Evolutionary conservation across 2,113 vertebrate species (phyloP).

Genomic region (Crotalus tigris): DNA sequence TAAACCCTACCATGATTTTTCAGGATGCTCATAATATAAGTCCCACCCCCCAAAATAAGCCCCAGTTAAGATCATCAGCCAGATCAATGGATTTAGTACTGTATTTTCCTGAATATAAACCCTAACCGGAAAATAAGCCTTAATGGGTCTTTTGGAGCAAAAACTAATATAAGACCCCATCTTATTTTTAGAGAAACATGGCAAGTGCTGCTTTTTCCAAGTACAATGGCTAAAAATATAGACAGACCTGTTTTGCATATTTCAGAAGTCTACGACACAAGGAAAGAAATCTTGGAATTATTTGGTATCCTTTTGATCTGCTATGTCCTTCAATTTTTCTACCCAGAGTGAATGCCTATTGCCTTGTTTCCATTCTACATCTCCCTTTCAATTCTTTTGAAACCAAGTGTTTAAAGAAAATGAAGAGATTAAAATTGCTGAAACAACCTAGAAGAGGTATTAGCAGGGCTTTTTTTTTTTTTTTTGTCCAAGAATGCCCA

Average conservation of each 20-base stretch:
- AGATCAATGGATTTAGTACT: too few relatives aligned
- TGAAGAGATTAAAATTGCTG: background rate
- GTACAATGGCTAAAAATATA: background rate
- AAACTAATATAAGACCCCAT: too few relatives aligned
- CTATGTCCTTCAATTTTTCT: background rate
- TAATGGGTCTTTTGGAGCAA: too few relatives aligned
- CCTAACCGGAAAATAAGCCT: too few relatives aligned
- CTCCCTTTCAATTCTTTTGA: background rate
- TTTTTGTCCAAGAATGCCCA: too few relatives aligned
- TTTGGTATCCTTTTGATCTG: background rate
- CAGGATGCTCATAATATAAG: too few relatives aligned
- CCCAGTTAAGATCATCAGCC: too few relatives aligned
- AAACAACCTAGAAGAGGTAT: background rate
- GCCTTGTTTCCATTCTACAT: background rate
- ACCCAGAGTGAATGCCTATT: background rate
- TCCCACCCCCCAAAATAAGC: too few relatives aligned
- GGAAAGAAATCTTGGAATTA: background rate
- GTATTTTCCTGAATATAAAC: too few relatives aligned
- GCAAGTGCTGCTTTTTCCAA: background rate
- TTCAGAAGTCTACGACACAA: background rate
- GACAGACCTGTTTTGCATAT: background rate
- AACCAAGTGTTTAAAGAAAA: background rate
- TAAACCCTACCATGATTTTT: too few relatives aligned
- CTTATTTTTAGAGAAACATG: too few relatives aligned
- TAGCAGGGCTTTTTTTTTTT: too few relatives aligned